Evolutionary conservation across 2,113 vertebrate genomes (phyloP).

Genomic region (Rhinichthys klamathensis): DNA sequence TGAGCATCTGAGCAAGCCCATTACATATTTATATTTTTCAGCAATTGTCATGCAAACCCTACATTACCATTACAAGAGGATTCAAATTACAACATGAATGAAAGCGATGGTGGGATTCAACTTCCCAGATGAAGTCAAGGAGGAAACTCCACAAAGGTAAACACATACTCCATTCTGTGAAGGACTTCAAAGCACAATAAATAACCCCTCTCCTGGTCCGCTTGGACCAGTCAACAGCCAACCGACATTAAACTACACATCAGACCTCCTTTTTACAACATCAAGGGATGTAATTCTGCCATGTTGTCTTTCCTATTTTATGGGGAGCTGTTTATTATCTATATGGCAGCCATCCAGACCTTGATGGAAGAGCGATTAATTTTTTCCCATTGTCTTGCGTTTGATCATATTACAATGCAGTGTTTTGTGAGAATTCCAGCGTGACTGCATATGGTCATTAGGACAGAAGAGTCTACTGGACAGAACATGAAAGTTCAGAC

Average conservation of each 20-base stretch:
- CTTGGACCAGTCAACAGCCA: background rate
- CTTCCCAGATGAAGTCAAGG: background rate
- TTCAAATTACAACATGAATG: slow-evolving; percentile 8
- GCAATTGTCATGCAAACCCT: slow-evolving; percentile 7
- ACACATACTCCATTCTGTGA: background rate
- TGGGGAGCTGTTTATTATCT: slow-evolving; percentile 15
- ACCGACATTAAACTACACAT: background rate
- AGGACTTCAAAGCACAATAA: slow-evolving; percentile 16
- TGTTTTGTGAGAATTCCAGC: background rate
- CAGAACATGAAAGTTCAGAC: slow-evolving; percentile 10
- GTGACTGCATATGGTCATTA: slow-evolving; percentile 7
- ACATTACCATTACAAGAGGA: background rate
- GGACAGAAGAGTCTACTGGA: slow-evolving; percentile 27
- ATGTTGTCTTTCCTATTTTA: background rate
- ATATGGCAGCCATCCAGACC: slow-evolving; percentile 10
- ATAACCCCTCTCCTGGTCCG: background rate
- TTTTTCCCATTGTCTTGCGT: background rate
- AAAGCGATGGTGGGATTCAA: background rate
- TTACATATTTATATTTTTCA: slow-evolving; percentile 31
- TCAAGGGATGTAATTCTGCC: background rate
- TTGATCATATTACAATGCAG: slow-evolving; percentile 1
- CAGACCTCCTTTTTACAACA: background rate
- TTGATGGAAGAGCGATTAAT: background rate
- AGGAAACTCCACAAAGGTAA: background rate
- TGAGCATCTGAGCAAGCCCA: slow-evolving; percentile 10